Conservation (phyloP, 2,888 invertebrate genomes). For the Chrysotoxum bicinctum region DNA sequence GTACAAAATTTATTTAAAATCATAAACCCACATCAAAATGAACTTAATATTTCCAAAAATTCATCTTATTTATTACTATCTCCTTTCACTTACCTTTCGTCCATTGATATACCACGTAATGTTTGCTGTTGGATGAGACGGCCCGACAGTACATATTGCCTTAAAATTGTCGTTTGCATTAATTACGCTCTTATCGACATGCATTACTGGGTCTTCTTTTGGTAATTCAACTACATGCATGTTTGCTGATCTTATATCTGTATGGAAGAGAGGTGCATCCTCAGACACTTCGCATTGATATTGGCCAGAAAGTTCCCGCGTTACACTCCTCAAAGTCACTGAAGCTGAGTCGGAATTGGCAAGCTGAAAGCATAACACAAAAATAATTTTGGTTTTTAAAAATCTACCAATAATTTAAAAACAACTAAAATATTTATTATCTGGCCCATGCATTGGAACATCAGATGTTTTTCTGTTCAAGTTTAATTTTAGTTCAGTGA, state of each 20-base stretch:
- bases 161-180: conserved; percentile 82
- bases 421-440: too few species aligned
- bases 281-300: conserved; percentile 85
- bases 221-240: conserved; percentile 84
- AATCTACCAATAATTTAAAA: too few species aligned
- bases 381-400: background rate
- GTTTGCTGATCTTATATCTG: conserved; percentile 83
- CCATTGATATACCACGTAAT: conserved; percentile 84
- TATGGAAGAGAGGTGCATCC: conserved; percentile 84
- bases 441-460: too few species aligned
- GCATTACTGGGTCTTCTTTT: conserved; percentile 83
- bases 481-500: too few species aligned
- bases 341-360: conserved; percentile 83
- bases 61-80: too few species aligned
- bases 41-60: too few species aligned
- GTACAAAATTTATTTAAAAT: too few species aligned
- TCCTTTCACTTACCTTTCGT: conserved; percentile 82
- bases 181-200: conserved; percentile 83
- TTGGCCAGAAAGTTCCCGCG: conserved; percentile 83
- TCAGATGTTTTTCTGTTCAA: too few species aligned
- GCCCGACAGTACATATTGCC: conserved; percentile 83
- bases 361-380: conserved; percentile 79
- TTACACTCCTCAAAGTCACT: conserved; percentile 83
- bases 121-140: conserved; percentile 84
- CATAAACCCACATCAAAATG: too few species aligned